Conservation (phyloP, 2,113 vertebrate genomes). For the Orthonyx spaldingii region DNA sequence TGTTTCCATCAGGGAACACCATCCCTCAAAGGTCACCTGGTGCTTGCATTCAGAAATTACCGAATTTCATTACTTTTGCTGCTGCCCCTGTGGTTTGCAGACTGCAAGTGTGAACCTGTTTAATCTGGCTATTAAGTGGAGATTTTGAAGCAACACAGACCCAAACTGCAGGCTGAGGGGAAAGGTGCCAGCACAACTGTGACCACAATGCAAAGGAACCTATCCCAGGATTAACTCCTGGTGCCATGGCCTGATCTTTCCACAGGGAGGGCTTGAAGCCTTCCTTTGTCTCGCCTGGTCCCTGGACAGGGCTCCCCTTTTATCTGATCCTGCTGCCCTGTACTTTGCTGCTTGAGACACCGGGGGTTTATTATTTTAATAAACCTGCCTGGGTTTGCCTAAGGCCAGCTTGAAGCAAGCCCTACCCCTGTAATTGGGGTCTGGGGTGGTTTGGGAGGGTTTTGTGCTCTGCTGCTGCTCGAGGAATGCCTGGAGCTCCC, state of each 20-base stretch:
- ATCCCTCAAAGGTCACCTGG: neutral
- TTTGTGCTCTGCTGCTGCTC: neutral
- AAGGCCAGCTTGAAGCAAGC: neutral
- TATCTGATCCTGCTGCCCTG: conserved; percentile 1
- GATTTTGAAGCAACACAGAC: neutral
- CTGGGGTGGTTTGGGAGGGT: neutral
- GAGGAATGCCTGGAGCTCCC: neutral
- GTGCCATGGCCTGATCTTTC: neutral
- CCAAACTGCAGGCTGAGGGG: neutral
- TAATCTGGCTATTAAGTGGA: neutral
- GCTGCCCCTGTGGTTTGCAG: neutral
- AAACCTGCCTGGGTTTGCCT: neutral
- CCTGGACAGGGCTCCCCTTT: neutral
- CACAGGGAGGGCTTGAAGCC: neutral
- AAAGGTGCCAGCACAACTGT: neutral
- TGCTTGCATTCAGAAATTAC: neutral
- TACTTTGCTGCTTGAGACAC: neutral
- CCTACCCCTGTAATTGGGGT: conserved; percentile 6
- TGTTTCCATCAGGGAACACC: neutral
- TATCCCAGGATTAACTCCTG: neutral
- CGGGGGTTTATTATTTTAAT: neutral
- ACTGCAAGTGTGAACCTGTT: conserved; percentile 3
- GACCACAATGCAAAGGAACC: neutral
- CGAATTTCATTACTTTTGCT: neutral
- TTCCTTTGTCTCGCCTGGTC: neutral